Evolutionary conservation across 2,113 vertebrate genomes (phyloP), one percentile per base, ranked within the genome.

Genomic region (Ascaphus truei): DNA sequence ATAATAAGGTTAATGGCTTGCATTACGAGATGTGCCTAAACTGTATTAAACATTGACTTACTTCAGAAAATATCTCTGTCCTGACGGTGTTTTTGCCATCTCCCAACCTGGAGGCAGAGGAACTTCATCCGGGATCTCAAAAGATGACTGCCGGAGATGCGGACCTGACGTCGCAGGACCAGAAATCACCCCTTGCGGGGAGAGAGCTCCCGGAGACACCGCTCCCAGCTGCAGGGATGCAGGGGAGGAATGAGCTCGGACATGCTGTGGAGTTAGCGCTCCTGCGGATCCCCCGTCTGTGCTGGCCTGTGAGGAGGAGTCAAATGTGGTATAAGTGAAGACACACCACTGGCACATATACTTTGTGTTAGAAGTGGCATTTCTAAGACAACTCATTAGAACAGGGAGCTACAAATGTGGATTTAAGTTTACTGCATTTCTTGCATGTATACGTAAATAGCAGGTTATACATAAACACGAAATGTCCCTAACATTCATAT

Each of bases 21-120:
- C n/a, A n/a, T n/a, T n/a, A n/a, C n/a, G n/a, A n/a, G n/a, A n/a
- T n/a, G n/a, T n/a, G n/a, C n/a, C n/a, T n/a, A n/a, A n/a, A n/a
- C n/a, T n/a, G n/a, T n/a, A 10, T 25, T 36, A 26, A 13, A 5
- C n/a, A 68, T 30, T 59, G 58, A 94, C 97, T 96, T 86, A 98
- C 97, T 99, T 99, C 73, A 99, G 90, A 71, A 98, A 99, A 87
- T 99, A 99, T 92, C 97, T 93, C 89, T 99, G 97, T 36, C 97
- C 97, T 13, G 96, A 98, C 11, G 92, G 76, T 0, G 97, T 99
- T 84, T 99, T 98, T 25, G 97, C 97, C 97, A 99, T 98, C 84
- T 99, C 97, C 97, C 97, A 98, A 3, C 96, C 97, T 0, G 93
- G 90, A 2, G 96, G 97, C 75, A 99, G 83, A 37, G 97, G 95